Evolutionary conservation across 2,113 vertebrate genomes (phyloP).

Genomic region (Azemiops feae): DNA sequence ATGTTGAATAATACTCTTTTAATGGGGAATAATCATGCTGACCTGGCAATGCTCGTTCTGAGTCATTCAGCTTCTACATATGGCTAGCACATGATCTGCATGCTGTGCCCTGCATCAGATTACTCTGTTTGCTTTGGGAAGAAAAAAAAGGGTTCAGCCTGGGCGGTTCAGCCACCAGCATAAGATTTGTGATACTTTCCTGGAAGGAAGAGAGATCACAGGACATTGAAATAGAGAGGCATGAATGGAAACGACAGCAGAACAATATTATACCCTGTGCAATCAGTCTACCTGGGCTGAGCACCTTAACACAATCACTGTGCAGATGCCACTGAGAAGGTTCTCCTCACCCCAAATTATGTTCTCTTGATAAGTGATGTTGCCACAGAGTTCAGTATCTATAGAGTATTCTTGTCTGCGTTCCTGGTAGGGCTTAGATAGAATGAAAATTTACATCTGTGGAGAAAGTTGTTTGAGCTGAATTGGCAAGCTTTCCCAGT

Average conservation of each 20-base stretch:
- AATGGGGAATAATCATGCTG: slow-evolving; percentile 54
- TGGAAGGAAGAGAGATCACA: not conserved
- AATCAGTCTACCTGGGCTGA: not conserved
- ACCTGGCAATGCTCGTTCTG: slow-evolving; percentile 49
- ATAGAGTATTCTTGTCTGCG: not conserved
- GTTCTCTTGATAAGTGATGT: too few species aligned
- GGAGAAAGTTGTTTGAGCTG: not conserved
- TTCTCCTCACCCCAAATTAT: not conserved
- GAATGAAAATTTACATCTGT: too few species aligned
- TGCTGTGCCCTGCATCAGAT: slow-evolving; percentile 45
- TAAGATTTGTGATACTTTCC: not conserved
- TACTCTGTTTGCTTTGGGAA: slow-evolving; percentile 50
- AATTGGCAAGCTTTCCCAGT: not conserved
- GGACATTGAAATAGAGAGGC: not conserved
- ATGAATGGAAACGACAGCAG: not conserved
- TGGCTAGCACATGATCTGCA: slow-evolving; percentile 61
- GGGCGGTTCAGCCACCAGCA: slow-evolving; percentile 23
- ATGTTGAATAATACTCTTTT: slow-evolving; percentile 61
- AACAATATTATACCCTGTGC: not conserved
- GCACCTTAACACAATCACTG: not conserved
- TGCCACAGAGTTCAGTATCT: not conserved
- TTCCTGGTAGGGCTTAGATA: not conserved
- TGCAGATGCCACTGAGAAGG: not conserved
- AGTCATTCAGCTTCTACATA: slow-evolving; percentile 51
- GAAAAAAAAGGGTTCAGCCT: slow-evolving; percentile 19